Percentiles rank a stretch among this genome's conserved stretches.
Conservation (phyloP, 2,113 vertebrate species). For the Paradisaea rubra region DNA sequence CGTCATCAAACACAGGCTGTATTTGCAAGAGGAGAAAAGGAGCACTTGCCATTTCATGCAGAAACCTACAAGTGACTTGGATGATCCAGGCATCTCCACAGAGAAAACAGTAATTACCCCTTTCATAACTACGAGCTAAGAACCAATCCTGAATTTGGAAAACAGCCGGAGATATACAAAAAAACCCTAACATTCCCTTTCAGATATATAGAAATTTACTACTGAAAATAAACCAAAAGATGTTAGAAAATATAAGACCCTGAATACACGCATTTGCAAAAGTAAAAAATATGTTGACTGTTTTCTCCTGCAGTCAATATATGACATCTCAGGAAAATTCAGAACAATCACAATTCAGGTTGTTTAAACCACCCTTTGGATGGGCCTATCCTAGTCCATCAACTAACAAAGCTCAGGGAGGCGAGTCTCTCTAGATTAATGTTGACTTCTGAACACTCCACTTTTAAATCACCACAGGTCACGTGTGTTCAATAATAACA, state of each 20-base stretch:
- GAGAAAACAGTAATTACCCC: not conserved
- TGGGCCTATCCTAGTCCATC: not conserved
- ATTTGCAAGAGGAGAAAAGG: not conserved
- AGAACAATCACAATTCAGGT: not conserved
- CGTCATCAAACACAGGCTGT: not conserved
- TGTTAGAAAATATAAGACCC: not conserved
- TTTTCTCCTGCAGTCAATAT: not conserved
- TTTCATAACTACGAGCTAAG: not conserved
- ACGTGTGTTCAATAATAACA: not conserved
- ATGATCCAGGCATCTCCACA: not conserved
- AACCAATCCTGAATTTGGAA: not conserved
- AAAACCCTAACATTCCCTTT: not conserved
- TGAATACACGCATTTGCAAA: not conserved
- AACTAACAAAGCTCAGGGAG: not conserved
- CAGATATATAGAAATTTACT: no score
- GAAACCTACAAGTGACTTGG: not conserved
- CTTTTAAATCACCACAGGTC: not conserved
- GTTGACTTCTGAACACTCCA: not conserved
- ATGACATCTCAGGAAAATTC: not conserved
- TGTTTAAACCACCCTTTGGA: not conserved
- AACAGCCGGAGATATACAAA: not conserved
- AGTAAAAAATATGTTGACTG: not conserved
- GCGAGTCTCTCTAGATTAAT: not conserved
- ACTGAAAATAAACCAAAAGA: not conserved
- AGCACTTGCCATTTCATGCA: not conserved